Conservation (phyloP, 2,797 vertebrate genomes). For the Lithobates sylvaticus region DNA sequence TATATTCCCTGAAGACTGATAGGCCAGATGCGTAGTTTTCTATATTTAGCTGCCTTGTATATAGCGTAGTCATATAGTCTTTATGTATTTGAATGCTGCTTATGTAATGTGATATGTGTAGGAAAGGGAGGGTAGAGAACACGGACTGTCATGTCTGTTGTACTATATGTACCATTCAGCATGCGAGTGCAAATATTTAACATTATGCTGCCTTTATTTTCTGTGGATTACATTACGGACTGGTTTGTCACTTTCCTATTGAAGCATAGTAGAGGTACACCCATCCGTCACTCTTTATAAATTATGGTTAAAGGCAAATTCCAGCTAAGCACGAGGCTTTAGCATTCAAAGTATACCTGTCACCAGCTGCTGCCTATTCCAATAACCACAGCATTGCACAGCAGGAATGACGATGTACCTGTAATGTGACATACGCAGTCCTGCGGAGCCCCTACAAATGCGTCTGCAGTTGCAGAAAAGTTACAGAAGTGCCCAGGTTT, state of each 20-base stretch:
- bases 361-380: too few relatives aligned
- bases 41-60: conserved; percentile 44
- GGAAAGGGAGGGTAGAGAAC: too few relatives aligned
- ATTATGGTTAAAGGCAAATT: not conserved
- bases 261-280: not conserved
- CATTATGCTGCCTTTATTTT: not conserved
- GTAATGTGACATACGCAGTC: too few relatives aligned
- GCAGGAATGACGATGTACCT: too few relatives aligned
- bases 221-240: not conserved
- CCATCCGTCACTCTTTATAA: not conserved
- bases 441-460: too few relatives aligned
- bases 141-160: not conserved
- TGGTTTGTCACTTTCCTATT: not conserved
- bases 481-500: too few relatives aligned
- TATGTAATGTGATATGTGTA: not conserved
- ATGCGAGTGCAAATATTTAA: not conserved
- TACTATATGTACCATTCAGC: not conserved
- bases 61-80: not conserved
- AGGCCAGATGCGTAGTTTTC: conserved; percentile 23
- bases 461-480: too few relatives aligned
- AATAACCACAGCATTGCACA: too few relatives aligned
- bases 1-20: conserved; percentile 36
- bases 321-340: not conserved
- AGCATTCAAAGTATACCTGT: not conserved
- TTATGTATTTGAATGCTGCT: conserved; percentile 10